A percentile compares a stretch with the other conserved stretches of the same genome.
Conservation (phyloP, 2,888 invertebrate genomes). For the Megastigmus dorsalis region DNA sequence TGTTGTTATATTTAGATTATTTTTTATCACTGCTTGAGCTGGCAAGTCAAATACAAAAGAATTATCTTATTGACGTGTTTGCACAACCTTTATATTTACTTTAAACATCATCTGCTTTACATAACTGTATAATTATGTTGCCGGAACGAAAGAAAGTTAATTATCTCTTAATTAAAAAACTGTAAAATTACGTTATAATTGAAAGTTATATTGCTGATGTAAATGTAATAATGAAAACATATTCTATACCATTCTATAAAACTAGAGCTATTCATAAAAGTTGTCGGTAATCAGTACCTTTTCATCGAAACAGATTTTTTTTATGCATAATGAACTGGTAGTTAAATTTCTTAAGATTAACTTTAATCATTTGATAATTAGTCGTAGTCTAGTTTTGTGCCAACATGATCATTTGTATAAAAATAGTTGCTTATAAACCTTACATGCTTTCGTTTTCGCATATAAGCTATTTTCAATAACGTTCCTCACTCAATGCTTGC, state of each 20-base stretch:
- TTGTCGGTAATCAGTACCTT: no score
- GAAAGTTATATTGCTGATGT: constrained; percentile 19
- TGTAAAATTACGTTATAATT: constrained; percentile 38
- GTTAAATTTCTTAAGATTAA: no score
- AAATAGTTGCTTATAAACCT: no score
- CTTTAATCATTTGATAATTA: no score
- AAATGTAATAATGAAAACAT: background rate
- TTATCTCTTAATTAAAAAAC: constrained; percentile 38
- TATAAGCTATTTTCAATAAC: no score
- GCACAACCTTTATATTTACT: constrained; percentile 44
- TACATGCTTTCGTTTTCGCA: no score
- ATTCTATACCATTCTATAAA: background rate
- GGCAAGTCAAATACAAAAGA: constrained; percentile 24
- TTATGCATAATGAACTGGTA: no score
- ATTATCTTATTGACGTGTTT: constrained; percentile 44
- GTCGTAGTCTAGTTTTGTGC: no score
- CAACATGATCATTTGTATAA: no score
- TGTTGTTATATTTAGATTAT: constrained; percentile 37
- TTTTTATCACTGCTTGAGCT: constrained; percentile 24
- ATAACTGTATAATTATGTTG: constrained; percentile 38
- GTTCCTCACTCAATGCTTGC: no score
- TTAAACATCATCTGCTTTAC: constrained; percentile 43
- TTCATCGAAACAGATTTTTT: no score
- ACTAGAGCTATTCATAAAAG: no score
- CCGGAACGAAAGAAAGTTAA: constrained; percentile 37